Evolutionary conservation across 2,888 invertebrate species (phyloP).

Genomic region (Yponomeuta plumbellus): DNA sequence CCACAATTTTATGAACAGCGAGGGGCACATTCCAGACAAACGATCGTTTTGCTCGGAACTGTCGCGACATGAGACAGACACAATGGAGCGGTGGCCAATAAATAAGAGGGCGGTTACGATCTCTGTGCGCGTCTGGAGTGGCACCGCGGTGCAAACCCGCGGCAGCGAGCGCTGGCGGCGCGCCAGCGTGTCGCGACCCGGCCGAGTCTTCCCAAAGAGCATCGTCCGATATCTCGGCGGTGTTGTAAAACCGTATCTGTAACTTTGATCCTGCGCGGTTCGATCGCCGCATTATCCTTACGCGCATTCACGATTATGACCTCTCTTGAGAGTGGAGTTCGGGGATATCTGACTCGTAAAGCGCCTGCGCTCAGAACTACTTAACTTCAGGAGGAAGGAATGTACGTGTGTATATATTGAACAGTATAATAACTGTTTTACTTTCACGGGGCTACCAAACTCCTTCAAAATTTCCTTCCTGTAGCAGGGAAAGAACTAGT

Average conservation of each 20-base stretch:
- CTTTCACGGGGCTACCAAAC: no score
- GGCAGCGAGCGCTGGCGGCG: slow-evolving; percentile 49
- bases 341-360: slow-evolving; percentile 9
- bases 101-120: slow-evolving; percentile 7
- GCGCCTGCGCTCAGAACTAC: neutral
- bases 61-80: neutral
- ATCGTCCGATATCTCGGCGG: slow-evolving; percentile 28
- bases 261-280: slow-evolving; percentile 5
- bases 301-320: slow-evolving; percentile 7
- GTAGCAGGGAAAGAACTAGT: no score
- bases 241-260: slow-evolving; percentile 5
- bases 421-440: no score
- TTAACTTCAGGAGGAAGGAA: no score
- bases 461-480: no score
- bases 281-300: slow-evolving; percentile 1
- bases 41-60: neutral
- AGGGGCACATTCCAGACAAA: neutral
- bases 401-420: no score
- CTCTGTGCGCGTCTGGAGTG: slow-evolving; percentile 35
- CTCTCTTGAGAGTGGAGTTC: slow-evolving; percentile 7
- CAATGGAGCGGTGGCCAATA: neutral
- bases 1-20: neutral
- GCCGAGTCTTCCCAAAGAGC: slow-evolving; percentile 32
- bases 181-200: slow-evolving; percentile 46
- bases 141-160: slow-evolving; percentile 58